Conservation (phyloP, 2,113 vertebrate species). For the Apistogramma diplotaenia region DNA sequence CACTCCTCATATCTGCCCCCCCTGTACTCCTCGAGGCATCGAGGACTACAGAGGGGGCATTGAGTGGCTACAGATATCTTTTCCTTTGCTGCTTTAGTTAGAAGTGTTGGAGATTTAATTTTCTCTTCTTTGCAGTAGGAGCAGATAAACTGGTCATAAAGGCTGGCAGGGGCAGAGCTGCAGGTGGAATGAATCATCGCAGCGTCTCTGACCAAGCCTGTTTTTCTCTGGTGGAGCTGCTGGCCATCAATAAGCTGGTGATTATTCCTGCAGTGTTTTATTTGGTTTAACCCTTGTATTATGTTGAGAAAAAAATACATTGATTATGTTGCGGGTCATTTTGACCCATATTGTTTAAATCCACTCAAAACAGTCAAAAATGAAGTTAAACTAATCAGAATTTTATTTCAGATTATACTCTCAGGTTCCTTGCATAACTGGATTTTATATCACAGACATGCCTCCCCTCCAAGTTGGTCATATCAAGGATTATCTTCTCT, state of each 20-base stretch:
- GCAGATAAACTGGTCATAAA: background rate
- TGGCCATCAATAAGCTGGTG: background rate
- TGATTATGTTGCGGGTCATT: no score
- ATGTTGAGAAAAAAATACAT: no score
- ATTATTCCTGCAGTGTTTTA: background rate
- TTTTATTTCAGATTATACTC: no score
- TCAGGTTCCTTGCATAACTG: no score
- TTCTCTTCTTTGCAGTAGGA: background rate
- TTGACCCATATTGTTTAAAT: no score
- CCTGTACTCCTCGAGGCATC: background rate
- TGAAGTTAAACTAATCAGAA: no score
- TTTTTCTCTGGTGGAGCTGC: background rate
- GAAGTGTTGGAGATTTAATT: background rate
- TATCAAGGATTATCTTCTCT: no score
- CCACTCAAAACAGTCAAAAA: no score
- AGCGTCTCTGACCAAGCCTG: background rate
- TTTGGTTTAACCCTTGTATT: background rate
- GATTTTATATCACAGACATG: no score
- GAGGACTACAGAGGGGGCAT: background rate
- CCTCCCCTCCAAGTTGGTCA: no score
- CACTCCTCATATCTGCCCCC: background rate
- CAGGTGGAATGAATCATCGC: constrained; percentile 4
- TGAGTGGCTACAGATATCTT: background rate
- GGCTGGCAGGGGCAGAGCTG: background rate
- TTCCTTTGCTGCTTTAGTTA: background rate